Base-by-base conservation (phyloP, 2,797 vertebrate species). In the Hoplostethus mediterraneus region DNA sequence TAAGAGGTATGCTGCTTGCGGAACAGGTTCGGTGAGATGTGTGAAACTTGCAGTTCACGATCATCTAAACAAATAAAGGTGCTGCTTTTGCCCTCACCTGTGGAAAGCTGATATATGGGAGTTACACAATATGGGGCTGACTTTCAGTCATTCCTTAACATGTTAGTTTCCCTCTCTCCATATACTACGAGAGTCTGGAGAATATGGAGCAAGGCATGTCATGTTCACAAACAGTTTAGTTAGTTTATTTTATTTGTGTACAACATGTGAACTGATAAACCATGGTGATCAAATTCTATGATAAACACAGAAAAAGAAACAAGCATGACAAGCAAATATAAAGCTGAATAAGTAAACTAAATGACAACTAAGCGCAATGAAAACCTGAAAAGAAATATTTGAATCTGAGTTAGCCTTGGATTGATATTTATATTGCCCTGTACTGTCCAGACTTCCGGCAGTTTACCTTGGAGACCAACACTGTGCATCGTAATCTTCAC, bases 401-500 rank as follows among this genome's bases (percentile, higher is more conserved):
- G 45, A n/a, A 14, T 16, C 5, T 47, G 3, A 14, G 3, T 47
- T 47, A 16, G 6, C 11, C 25, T 13, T 14, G 40, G 40, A 10
- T 42, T 42, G 40, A 42, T 61, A 25, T 31, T 47, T 13, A 12
- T 61, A 1, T 61, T 38, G 28, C 71, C 17, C 17, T 67, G 4
- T n/a, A 40, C 5, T 64, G 16, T 77, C 54, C 52, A 95, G 95
- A 95, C 53, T 71, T 81, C 48, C 77, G 73, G 60, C 90, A 93
- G 74, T 58, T 93, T 75, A 82, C 82, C 65, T 75, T 95, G 71
- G 94, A 95, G 48, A 86, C 92, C 73, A 91, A 93, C 84, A 94
- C 66, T 16, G 67, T 87, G 45, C 94, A 95, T 14, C 84, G 81
- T 14, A 95, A 71, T 76, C 91, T 95, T 31, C 73, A 92, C 44